These are phyloP conservation scores for Eristalis tenax DNA, from an alignment of 2,888 invertebrate species.

Conservation along the genomic window DNA sequence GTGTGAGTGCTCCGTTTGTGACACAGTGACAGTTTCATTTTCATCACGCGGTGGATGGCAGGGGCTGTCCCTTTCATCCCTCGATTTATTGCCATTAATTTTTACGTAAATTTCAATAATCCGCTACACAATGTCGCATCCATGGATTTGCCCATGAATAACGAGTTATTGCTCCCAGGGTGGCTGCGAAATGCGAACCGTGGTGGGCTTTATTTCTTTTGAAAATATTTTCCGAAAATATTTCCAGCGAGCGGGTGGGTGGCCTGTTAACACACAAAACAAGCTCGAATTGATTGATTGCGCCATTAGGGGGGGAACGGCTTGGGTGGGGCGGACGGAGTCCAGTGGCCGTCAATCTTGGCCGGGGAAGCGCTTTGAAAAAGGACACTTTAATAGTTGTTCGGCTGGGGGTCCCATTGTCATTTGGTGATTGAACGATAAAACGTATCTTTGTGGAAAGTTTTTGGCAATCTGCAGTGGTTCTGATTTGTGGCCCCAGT, in stretches of 20 bases:
- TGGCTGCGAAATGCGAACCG: background rate
- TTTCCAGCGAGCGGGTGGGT: background rate
- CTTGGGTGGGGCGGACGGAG: background rate
- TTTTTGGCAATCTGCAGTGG: background rate
- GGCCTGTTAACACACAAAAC: constrained; percentile 11
- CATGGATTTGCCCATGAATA: constrained; percentile 16
- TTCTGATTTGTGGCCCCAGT: background rate
- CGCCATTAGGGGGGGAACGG: constrained; percentile 21
- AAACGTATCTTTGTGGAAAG: background rate
- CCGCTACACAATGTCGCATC: constrained; percentile 11
- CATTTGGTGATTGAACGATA: background rate
- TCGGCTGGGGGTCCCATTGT: background rate
- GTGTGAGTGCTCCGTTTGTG: background rate
- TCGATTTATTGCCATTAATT: background rate
- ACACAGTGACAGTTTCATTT: constrained; percentile 22
- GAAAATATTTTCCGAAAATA: constrained; percentile 28
- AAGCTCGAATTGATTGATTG: constrained; percentile 40
- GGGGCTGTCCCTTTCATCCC: background rate
- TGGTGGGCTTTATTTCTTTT: background rate
- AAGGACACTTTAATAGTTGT: constrained; percentile 2
- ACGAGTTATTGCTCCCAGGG: constrained; percentile 40
- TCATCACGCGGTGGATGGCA: background rate
- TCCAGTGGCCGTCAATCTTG: constrained; percentile 3
- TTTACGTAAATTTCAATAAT: constrained; percentile 10
- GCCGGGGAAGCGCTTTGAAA: background rate